Evolutionary conservation across 1,140 invertebrate genomes (phyloP).

Genomic region (Lasaia peninsularis): DNA sequence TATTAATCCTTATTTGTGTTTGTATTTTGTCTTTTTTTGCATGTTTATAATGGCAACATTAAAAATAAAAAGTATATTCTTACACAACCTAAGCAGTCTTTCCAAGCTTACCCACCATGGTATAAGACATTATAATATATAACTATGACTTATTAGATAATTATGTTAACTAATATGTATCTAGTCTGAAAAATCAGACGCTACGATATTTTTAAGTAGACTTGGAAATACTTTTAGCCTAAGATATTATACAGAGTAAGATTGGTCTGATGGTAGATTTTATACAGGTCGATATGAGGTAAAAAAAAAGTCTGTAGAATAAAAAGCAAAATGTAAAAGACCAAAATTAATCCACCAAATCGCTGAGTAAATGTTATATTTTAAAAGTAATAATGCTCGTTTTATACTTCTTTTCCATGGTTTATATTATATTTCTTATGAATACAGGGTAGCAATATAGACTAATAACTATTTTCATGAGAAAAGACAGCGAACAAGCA

Average conservation of each 20-base stretch:
- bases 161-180: too few relatives aligned
- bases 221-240: background rate
- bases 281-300: background rate
- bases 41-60: background rate
- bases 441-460: too few relatives aligned
- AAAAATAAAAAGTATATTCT: background rate
- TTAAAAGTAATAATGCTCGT: too few relatives aligned
- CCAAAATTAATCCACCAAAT: too few relatives aligned
- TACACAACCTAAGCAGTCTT: constrained; percentile 31
- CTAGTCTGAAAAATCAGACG: too few relatives aligned
- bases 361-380: too few relatives aligned
- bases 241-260: background rate
- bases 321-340: too few relatives aligned
- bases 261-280: background rate
- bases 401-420: too few relatives aligned
- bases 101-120: constrained; percentile 1
- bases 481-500: too few relatives aligned
- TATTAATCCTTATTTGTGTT: background rate
- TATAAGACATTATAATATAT: background rate
- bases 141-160: background rate
- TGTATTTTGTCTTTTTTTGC: background rate
- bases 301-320: background rate
- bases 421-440: too few relatives aligned
- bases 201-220: background rate
- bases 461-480: too few relatives aligned